A percentile compares a stretch with the other conserved stretches of the same genome.
Evolutionary conservation across 1,140 invertebrate genomes (phyloP).

Genomic region (Heliconius congener): DNA sequence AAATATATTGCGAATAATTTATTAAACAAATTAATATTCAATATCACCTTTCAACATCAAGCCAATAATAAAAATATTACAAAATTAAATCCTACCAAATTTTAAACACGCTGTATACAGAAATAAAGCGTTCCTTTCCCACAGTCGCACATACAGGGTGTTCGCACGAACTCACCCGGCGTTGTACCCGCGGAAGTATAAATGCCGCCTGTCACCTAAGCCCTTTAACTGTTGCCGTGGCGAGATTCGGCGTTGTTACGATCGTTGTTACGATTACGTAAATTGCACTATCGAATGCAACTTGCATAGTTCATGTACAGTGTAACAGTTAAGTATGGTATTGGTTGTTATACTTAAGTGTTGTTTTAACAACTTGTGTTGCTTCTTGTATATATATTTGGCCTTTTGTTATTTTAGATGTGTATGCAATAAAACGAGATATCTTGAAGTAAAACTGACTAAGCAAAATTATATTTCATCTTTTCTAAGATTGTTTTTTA

Average conservation of each 20-base stretch:
- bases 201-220: slow-evolving; percentile 74
- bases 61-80: no score
- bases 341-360: not conserved
- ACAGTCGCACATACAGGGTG: slow-evolving; percentile 76
- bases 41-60: no score
- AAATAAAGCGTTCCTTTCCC: slow-evolving; percentile 66
- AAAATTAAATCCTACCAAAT: not conserved
- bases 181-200: slow-evolving; percentile 74
- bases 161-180: slow-evolving; percentile 73
- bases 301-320: slow-evolving; percentile 37
- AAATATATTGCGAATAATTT: no score
- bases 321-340: slow-evolving; percentile 3
- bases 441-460: not conserved
- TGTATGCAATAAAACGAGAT: slow-evolving; percentile 9
- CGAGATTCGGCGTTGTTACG: slow-evolving; percentile 50
- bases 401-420: slow-evolving; percentile 12
- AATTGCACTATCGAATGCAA: slow-evolving; percentile 44
- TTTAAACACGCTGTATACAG: slow-evolving; percentile 55
- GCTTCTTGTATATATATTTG: slow-evolving; percentile 3
- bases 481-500: no score
- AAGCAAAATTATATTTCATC: no score
- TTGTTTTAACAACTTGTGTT: slow-evolving; percentile 9
- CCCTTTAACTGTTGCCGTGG: slow-evolving; percentile 64
- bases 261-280: slow-evolving; percentile 54
- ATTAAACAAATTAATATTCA: no score